Evolutionary conservation across 2,797 vertebrate genomes (phyloP), one percentile per base, ranked within the genome.

Genomic region (Helicolenus hilgendorfi): DNA sequence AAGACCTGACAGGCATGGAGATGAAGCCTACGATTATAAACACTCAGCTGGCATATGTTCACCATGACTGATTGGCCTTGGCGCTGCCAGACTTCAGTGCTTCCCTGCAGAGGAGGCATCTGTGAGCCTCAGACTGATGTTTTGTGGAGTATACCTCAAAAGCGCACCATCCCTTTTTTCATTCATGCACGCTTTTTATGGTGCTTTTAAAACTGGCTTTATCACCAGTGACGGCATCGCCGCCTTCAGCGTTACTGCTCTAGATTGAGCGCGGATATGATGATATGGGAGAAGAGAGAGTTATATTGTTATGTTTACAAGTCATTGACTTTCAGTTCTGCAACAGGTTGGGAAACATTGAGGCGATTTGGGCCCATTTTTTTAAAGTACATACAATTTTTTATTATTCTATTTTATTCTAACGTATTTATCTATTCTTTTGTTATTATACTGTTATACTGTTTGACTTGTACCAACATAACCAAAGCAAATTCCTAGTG

Each of bases 51-150:
- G 88, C 92, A 93, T 85, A 91, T 91, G 91, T 67, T 88, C 70
- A 20, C 78, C 72, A 4, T 85, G 87, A 89, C 91, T 78, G 92
- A 90, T 92, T 76, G 89, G 85, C 84, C 86, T 82, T 49, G 7
- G 85, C 83, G 56, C 85, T 80, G 90, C 81, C 84, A 87, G 85
- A 82, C 84, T 79, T 79, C 78, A 80, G 64, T 33, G 78, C 89
- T 24, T 84, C 89, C 94, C 93, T 77, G 81, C 91, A 83, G 94
- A 85, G 89, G 81, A 84, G 83, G 77, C 92, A 84, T 91, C 85
- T 92, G 94, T 14, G 55, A 75, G 79, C 74, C 29, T 49, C 71
- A 69, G 31, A 79, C 87, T 86, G 89, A 88, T 88, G 89, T 92
- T 93, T 75, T 6, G 36, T 59, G 56, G 62, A n/a, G 10, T 49